Conservation (phyloP, 2,113 vertebrate genomes). For the Urocitellus parryii region DNA sequence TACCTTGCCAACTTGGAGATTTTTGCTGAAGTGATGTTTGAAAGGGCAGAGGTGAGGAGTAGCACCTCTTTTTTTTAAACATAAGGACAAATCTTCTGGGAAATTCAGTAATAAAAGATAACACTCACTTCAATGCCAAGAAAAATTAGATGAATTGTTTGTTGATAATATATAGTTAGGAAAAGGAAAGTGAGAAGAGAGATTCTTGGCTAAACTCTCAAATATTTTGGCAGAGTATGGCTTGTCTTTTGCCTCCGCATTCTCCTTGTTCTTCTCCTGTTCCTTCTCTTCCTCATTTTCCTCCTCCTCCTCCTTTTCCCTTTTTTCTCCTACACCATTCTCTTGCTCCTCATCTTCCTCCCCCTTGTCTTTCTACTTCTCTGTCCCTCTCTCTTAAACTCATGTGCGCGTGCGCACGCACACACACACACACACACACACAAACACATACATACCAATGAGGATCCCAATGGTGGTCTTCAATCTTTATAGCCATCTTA, state of each 20-base stretch:
- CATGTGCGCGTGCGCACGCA: too few species aligned
- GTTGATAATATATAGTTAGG: conserved; percentile 34
- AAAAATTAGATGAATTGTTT: conserved; percentile 55
- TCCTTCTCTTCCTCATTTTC: not conserved
- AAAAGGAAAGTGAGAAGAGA: conserved; percentile 31
- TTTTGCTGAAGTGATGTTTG: conserved; percentile 43
- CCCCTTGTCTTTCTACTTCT: not conserved
- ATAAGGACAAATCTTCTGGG: conserved; percentile 29
- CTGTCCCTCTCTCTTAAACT: not conserved
- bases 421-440: not conserved
- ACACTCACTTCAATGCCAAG: conserved; percentile 27
- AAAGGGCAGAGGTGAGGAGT: not conserved
- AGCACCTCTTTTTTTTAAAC: not conserved
- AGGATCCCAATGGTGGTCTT: not conserved
- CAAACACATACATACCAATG: not conserved
- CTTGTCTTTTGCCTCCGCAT: not conserved
- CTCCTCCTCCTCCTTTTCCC: too few species aligned
- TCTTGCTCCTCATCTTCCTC: not conserved
- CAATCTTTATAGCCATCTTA: not conserved
- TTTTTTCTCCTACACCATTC: not conserved
- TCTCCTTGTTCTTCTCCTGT: not conserved
- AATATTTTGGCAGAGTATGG: not conserved
- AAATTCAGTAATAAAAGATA: conserved; percentile 55
- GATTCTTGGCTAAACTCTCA: conserved; percentile 12
- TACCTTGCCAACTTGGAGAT: conserved; percentile 24